A percentile compares a stretch with the other conserved stretches of the same genome.
Evolutionary conservation across 2,113 vertebrate species (phyloP).

Genomic region (Phalacrocorax brasilianus): DNA sequence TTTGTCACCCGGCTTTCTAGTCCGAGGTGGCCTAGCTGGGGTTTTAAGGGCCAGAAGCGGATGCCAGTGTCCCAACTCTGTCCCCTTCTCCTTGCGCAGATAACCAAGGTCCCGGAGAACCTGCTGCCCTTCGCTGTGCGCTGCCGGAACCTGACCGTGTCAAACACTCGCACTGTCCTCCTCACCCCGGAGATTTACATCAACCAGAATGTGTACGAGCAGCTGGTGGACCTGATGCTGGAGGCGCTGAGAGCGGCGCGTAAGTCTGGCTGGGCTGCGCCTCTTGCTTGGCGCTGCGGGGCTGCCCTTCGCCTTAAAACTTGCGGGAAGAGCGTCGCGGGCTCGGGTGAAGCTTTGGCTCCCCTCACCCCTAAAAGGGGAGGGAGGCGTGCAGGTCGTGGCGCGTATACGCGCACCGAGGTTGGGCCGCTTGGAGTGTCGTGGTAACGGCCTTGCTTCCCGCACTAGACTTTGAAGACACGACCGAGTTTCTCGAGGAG

Average conservation of each 20-base stretch:
- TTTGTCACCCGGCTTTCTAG: neutral
- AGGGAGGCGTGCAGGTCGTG: rapidly evolving
- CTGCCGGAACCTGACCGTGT: constrained; percentile 89
- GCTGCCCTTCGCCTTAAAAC: rapidly evolving
- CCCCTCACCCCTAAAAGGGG: rapidly evolving
- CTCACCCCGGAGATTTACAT: constrained; percentile 96
- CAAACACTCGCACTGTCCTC: constrained; percentile 88
- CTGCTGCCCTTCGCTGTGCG: constrained; percentile 88
- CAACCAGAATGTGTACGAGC: constrained; percentile 90
- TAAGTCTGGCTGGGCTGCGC: constrained; percentile 52
- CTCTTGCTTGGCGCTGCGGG: rapidly evolving
- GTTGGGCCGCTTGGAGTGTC: rapidly evolving
- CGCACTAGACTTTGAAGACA: constrained; percentile 84
- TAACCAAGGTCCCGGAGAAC: constrained; percentile 96
- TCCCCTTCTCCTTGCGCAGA: constrained; percentile 62
- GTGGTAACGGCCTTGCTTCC: neutral
- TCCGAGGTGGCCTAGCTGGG: rapidly evolving
- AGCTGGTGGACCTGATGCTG: constrained; percentile 92
- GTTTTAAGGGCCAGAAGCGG: rapidly evolving
- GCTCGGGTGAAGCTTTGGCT: neutral
- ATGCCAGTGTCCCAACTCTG: neutral
- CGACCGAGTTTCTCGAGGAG: constrained; percentile 91
- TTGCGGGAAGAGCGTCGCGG: rapidly evolving
- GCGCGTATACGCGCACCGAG: rapidly evolving
- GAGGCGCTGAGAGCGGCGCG: constrained; percentile 84